These are phyloP conservation scores for Typhlichthys subterraneus DNA, from an alignment of 2,797 vertebrate genomes.

Conservation along the genomic window DNA sequence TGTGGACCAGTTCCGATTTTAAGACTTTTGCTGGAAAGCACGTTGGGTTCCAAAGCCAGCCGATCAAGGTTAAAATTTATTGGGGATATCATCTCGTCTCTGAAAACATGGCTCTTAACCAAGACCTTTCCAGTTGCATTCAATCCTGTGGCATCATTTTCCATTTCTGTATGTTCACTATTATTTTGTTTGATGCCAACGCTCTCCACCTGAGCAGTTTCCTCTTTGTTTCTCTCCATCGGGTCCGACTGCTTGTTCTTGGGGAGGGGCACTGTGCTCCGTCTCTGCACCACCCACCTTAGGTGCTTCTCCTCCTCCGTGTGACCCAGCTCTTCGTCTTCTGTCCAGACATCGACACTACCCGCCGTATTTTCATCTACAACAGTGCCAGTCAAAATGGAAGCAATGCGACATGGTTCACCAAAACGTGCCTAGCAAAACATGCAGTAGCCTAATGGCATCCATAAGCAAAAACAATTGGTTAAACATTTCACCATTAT, in stretches of 20 bases:
- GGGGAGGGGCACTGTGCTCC: conserved; percentile 15
- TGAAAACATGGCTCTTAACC: neutral
- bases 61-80: neutral
- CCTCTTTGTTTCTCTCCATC: conserved; percentile 57
- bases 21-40: conserved; percentile 13
- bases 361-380: conserved; percentile 21
- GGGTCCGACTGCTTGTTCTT: conserved; percentile 37
- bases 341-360: conserved; percentile 26
- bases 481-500: neutral
- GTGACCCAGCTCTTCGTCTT: conserved; percentile 42
- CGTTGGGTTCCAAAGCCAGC: conserved; percentile 4
- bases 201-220: conserved; percentile 40
- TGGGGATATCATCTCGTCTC: neutral
- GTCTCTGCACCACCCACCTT: conserved; percentile 18
- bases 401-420: neutral
- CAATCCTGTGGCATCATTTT: neutral
- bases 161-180: neutral
- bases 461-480: no score
- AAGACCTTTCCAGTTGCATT: neutral
- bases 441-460: no score
- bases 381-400: conserved; percentile 9
- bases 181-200: conserved; percentile 6
- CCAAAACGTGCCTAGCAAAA: neutral
- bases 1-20: neutral
- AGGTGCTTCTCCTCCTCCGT: conserved; percentile 25